Percentiles rank a stretch among this genome's conserved stretches.
Evolutionary conservation across 2,888 invertebrate species (phyloP).

Genomic region (Melanostoma mellinum): DNA sequence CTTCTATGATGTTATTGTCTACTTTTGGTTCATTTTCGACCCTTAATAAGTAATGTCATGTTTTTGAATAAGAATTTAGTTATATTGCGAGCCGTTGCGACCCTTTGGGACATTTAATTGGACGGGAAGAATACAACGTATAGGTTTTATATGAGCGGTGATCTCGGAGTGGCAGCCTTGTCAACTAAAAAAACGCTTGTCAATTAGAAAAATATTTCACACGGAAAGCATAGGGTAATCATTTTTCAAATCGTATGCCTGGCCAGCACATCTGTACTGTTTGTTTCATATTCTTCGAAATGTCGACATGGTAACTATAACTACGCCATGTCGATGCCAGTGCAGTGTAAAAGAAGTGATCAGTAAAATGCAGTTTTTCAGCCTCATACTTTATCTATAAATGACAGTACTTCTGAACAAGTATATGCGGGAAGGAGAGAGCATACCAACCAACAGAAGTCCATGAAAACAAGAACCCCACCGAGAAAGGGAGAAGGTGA

Average conservation of each 20-base stretch:
- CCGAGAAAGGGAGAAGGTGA: constrained; percentile 13
- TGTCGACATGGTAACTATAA: constrained; percentile 31
- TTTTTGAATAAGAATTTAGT: not conserved
- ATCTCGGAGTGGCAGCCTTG: too few relatives aligned
- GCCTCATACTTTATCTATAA: constrained; percentile 12
- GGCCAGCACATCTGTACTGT: not conserved
- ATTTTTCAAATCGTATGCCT: not conserved
- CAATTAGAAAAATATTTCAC: too few relatives aligned
- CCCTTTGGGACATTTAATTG: not conserved
- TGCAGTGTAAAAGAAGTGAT: constrained; percentile 39
- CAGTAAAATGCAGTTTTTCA: constrained; percentile 50
- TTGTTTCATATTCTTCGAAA: not conserved
- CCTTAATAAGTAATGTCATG: too few relatives aligned
- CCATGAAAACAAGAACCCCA: constrained; percentile 2
- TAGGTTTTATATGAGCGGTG: too few relatives aligned
- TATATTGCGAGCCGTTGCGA: not conserved
- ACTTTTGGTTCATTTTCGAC: not conserved
- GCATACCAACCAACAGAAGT: not conserved
- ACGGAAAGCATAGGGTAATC: not conserved
- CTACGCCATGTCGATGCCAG: constrained; percentile 1
- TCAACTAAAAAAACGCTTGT: too few relatives aligned
- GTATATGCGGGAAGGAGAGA: not conserved
- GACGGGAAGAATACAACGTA: too few relatives aligned
- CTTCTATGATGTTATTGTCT: too few relatives aligned
- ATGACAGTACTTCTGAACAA: not conserved